These are phyloP conservation scores for Tachycineta bicolor DNA, from an alignment of 2,113 vertebrate genomes.

Conservation along the genomic window DNA sequence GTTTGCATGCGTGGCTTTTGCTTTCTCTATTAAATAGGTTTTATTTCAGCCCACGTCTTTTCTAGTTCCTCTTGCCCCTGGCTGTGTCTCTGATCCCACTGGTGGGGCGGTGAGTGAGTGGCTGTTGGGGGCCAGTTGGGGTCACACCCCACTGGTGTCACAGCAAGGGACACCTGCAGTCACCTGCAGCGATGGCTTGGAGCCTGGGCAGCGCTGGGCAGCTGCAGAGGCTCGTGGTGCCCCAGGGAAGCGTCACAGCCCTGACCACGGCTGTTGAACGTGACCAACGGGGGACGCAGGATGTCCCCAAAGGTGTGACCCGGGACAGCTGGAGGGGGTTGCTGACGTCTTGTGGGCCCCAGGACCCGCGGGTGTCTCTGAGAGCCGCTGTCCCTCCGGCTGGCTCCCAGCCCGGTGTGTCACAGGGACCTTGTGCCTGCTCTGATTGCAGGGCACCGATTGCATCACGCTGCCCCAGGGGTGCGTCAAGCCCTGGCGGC, in stretches of 20 bases:
- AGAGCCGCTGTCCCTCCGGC: background rate
- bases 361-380: background rate
- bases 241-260: background rate
- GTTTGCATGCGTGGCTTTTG: background rate
- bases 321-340: background rate
- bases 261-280: accelerated
- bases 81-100: background rate
- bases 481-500: background rate
- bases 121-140: background rate
- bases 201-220: background rate
- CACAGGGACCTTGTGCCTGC: background rate
- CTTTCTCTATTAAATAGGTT: background rate
- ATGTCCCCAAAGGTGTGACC: background rate
- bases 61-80: background rate
- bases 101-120: background rate
- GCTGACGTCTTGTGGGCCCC: background rate
- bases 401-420: accelerated
- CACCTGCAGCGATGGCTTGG: background rate
- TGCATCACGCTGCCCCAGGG: background rate
- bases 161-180: background rate
- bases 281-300: too few species aligned
- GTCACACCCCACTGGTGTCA: background rate
- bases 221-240: background rate
- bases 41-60: background rate
- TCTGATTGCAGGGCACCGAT: background rate